Percentiles rank a stretch among this genome's conserved stretches.
Conservation (phyloP, 2,113 vertebrate species). For the Gallinago paraguaiae region DNA sequence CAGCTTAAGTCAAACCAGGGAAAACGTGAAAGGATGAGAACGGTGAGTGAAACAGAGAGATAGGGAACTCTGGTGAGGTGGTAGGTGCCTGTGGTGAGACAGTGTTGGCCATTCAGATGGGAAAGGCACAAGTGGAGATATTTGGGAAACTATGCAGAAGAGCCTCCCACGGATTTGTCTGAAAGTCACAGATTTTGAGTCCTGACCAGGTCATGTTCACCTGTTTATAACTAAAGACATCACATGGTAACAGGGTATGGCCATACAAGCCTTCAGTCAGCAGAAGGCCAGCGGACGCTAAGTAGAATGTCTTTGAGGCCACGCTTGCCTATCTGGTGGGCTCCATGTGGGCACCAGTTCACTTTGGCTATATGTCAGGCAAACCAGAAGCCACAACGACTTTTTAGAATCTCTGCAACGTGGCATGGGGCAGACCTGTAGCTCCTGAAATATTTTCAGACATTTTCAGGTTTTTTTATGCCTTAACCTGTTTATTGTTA, state of each 20-base stretch:
- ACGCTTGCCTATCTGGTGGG: background rate
- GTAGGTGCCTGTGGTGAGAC: background rate
- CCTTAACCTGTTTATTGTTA: background rate
- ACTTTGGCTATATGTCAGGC: background rate
- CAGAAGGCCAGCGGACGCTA: background rate
- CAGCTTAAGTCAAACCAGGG: background rate
- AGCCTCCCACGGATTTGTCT: background rate
- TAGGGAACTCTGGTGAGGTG: background rate
- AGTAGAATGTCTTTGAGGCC: accelerated
- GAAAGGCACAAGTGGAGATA: background rate
- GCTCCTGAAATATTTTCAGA: background rate
- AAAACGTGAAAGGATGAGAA: background rate
- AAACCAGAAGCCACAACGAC: background rate
- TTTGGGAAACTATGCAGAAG: background rate
- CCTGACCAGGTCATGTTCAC: background rate
- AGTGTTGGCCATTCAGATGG: background rate
- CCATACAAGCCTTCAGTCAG: background rate
- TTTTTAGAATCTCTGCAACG: background rate
- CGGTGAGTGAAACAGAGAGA: background rate
- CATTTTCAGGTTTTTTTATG: background rate
- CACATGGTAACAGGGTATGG: accelerated
- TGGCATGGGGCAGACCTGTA: background rate
- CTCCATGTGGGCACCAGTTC: background rate
- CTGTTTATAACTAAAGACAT: background rate
- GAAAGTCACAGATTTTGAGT: background rate